Conservation (phyloP, 1,140 invertebrate species). For the Leucophenga varia region DNA sequence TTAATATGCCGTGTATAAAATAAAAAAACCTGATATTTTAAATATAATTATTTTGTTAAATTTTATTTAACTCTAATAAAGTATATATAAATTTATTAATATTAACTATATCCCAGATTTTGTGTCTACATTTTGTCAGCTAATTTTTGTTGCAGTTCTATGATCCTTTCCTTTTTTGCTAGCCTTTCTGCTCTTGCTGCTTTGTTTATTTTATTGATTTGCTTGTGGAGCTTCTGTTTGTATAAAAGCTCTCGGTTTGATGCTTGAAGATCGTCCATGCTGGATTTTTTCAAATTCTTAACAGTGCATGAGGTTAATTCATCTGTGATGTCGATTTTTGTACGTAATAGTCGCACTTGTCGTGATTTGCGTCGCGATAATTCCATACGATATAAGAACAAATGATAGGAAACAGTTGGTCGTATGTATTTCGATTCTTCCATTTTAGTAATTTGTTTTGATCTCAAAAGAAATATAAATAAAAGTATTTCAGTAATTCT, state of each 20-base stretch:
- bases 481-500: too few relatives aligned
- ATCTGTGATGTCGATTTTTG: slow-evolving; percentile 46
- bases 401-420: slow-evolving; percentile 39
- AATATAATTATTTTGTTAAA: too few relatives aligned
- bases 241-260: slow-evolving; percentile 42
- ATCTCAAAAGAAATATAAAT: too few relatives aligned
- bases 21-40: too few relatives aligned
- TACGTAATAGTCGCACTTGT: slow-evolving; percentile 31
- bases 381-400: slow-evolving; percentile 41
- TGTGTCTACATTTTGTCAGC: too few relatives aligned
- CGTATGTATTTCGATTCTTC: slow-evolving; percentile 28
- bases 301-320: slow-evolving; percentile 44
- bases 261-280: slow-evolving; percentile 42
- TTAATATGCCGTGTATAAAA: too few relatives aligned
- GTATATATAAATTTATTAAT: too few relatives aligned
- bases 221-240: slow-evolving; percentile 37
- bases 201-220: slow-evolving; percentile 34
- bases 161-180: too few relatives aligned
- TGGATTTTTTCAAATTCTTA: slow-evolving; percentile 37
- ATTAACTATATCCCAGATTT: too few relatives aligned
- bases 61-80: too few relatives aligned
- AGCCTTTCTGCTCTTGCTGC: not conserved
- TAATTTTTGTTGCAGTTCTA: too few relatives aligned
- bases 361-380: slow-evolving; percentile 35
- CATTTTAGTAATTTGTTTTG: too few relatives aligned